These are phyloP conservation scores for Morus bassanus DNA, from an alignment of 2,797 vertebrate species.

Conservation along the genomic window DNA sequence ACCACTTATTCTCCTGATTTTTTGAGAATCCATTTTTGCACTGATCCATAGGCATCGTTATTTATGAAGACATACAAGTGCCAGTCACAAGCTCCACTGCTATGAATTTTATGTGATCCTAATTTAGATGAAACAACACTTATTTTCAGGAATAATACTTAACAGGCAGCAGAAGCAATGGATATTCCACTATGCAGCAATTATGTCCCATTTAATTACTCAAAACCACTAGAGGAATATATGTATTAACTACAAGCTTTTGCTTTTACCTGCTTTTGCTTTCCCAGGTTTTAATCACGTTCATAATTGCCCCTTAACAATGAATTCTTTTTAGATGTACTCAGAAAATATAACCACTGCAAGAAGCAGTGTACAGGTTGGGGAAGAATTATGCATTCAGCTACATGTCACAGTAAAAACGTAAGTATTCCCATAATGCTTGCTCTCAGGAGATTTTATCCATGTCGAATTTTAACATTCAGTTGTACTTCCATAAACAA, in stretches of 20 bases:
- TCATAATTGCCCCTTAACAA: not conserved
- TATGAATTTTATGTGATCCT: not conserved
- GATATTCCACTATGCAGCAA: not conserved
- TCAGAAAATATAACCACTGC: not conserved
- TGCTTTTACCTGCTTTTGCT: not conserved
- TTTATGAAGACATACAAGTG: not conserved
- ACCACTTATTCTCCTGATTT: not conserved
- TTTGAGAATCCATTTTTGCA: not conserved
- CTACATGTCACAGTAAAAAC: not conserved
- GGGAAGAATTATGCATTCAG: not conserved
- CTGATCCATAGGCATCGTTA: not conserved
- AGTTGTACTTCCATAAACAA: not conserved
- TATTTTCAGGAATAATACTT: not conserved
- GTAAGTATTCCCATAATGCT: not conserved
- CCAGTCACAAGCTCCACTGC: not conserved
- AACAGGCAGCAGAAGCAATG: not conserved
- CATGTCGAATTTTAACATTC: not conserved
- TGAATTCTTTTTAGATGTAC: not conserved
- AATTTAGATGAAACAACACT: not conserved
- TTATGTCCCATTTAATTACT: not conserved
- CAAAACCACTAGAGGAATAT: not conserved
- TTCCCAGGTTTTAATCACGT: not conserved
- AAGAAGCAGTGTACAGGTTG: not conserved
- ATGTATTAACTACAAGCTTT: not conserved
- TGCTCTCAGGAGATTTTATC: not conserved